phyloP scores from a whole-genome alignment of 1,140 invertebrate genomes.

The Diuraphis noxia region DNA sequence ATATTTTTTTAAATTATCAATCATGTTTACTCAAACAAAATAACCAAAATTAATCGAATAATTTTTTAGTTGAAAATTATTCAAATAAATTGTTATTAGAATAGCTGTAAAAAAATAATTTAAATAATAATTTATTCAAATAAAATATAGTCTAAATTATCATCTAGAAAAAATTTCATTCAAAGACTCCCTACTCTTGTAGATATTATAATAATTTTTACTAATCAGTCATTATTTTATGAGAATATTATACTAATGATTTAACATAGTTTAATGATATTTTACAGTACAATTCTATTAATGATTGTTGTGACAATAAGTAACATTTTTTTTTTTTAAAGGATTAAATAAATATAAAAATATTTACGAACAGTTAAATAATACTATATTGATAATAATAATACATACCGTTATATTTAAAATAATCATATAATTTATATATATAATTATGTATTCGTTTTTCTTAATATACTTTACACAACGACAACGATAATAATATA shows the following conservation, averaged over 20 bases:
- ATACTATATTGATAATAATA: slow-evolving; percentile 45
- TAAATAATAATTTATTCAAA: no score
- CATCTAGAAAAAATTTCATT: no score
- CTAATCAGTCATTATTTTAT: neutral
- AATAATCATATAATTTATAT: slow-evolving; percentile 48
- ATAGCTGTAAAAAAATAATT: no score
- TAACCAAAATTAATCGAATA: no score
- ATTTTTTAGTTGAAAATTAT: no score
- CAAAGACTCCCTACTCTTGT: no score
- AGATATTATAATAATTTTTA: neutral
- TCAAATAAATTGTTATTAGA: no score
- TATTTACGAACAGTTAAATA: slow-evolving; percentile 43
- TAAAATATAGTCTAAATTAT: no score
- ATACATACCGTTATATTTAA: slow-evolving; percentile 51
- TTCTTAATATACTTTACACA: slow-evolving; percentile 48
- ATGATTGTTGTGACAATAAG: neutral
- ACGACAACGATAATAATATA: slow-evolving; percentile 48
- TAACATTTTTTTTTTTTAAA: neutral
- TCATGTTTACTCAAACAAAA: no score
- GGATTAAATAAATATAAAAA: slow-evolving; percentile 6
- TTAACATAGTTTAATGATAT: neutral
- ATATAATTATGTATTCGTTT: slow-evolving; percentile 40
- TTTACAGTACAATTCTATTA: neutral
- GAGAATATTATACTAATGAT: neutral
- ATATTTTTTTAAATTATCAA: no score